Evolutionary conservation across 2,888 invertebrate species (phyloP), one percentile per base, ranked within the genome.

Genomic region (Steinernema hermaphroditum): DNA sequence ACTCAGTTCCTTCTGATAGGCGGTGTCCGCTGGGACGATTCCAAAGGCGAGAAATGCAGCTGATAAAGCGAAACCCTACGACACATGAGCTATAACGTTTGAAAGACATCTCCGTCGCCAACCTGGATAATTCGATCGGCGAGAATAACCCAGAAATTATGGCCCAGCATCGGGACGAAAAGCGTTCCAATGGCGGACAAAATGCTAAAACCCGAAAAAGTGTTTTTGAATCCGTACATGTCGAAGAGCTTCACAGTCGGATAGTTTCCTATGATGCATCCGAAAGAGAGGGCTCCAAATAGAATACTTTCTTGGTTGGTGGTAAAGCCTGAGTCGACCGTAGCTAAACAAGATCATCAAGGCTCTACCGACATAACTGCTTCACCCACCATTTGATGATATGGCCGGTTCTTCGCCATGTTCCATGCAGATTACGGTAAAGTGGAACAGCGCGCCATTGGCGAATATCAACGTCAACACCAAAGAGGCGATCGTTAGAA

Each of bases 211-310:
- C 62, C 62, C 62, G 62, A 32, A 29, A 62, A 62, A 29, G 62
- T 62, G 32, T 24, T 1, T 32, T 29, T 24, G 29, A 62, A 62
- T 16, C 62, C 62, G 32, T 62, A 62, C 16, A 62, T 22, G 27
- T 29, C 62, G 32, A 62, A 62, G n/a, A 62, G 62, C 29, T 62
- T 62, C 62, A 62, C 62, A 16, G 62, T 62, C 27, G 62, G 62
- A 32, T 62, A 62, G 62, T 62, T 62, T 32, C 62, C 62, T 2
- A 62, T 62, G 62, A 62, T 62, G 62, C 62, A 62, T 1, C 62
- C 62, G 29, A 62, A 29, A 16, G 62, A 24, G 1, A 62, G 32
- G 8, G 62, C 62, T 32, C 62, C 62, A 16, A 62, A 62, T 16
- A 62, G 32, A 16, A 62, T 32, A n/a, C 62, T 62, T 62, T 62